These are phyloP conservation scores for Columba guinea DNA, from an alignment of 2,797 vertebrate genomes.

Conservation along the genomic window DNA sequence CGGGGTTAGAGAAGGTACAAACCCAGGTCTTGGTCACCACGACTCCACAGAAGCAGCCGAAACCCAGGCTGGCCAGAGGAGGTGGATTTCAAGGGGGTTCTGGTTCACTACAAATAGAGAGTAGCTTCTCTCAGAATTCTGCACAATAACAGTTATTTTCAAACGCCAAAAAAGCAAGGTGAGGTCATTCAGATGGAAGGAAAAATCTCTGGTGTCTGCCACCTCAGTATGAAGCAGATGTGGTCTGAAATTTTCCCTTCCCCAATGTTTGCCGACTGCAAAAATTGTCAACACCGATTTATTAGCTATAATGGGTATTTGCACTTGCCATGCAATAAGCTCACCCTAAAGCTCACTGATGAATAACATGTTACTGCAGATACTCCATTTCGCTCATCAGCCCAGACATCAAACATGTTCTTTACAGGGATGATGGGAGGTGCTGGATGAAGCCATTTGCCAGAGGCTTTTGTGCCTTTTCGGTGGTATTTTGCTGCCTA, in stretches of 20 bases:
- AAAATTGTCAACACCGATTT: neutral
- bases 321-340: neutral
- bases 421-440: neutral
- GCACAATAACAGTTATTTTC: neutral
- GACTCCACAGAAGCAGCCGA: accelerated
- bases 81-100: neutral
- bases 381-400: neutral
- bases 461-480: neutral
- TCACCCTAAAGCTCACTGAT: neutral
- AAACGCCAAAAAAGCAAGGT: neutral
- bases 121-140: neutral
- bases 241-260: neutral
- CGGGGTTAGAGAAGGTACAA: neutral
- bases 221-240: neutral
- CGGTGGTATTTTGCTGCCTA: neutral
- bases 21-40: too few relatives aligned
- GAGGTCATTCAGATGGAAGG: neutral
- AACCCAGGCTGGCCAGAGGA: neutral
- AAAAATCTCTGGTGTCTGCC: neutral
- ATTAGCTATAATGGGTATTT: neutral
- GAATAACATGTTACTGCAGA: neutral
- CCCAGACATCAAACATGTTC: neutral
- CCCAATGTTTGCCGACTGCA: neutral
- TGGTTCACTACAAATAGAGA: neutral
- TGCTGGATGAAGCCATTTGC: neutral